Evolutionary conservation across 2,797 vertebrate species (phyloP), one percentile per base, ranked within the genome.

Genomic region (Aldrovandia affinis): DNA sequence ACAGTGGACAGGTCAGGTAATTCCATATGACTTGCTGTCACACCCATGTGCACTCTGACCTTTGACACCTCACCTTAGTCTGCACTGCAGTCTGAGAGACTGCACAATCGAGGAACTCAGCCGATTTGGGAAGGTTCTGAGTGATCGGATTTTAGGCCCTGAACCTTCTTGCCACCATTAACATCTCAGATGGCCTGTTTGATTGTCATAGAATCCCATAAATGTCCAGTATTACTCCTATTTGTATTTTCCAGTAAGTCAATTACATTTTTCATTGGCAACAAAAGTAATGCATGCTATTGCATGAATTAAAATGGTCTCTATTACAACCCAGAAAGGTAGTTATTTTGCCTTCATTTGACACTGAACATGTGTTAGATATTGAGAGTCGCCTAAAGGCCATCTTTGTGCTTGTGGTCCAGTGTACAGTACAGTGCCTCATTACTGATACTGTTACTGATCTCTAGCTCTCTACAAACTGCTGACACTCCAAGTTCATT

Each of bases 1-100:
- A 86, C 70, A 47, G 6, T 82, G 81, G 63, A 22, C 61, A 85
- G 65, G 84, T 88, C 90, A 91, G 87, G 89, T 89, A 87, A 75
- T 75, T n/a, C 70, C 70, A 33, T 14, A 30, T 80, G n/a, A 39
- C 78, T 42, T 14, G 0, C 50, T 88, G 47, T 82, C 47, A 57
- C 55, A 70, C 57, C 50, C 18, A 44, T 33, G 33, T 52, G 73
- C 70, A 52, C 6, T 85, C 15, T 75, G 52, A 79, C 42, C 80
- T 52, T 83, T 80, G 8, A 85, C 59, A 33, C 78, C 8, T 86
- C 79, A 85, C 82, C 61, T 70, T 47, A 39, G 54, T 82, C 61
- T 25, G 28, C 22, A 70, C 57, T 59, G 50, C 36, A 44, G 79
- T 61, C 55, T 54, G 36, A 39, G 7, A 59, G 70, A 78, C n/a